A percentile compares a stretch with the other conserved stretches of the same genome.
Evolutionary conservation across 2,113 vertebrate genomes (phyloP).

Genomic region (Microcebus jonahi): DNA sequence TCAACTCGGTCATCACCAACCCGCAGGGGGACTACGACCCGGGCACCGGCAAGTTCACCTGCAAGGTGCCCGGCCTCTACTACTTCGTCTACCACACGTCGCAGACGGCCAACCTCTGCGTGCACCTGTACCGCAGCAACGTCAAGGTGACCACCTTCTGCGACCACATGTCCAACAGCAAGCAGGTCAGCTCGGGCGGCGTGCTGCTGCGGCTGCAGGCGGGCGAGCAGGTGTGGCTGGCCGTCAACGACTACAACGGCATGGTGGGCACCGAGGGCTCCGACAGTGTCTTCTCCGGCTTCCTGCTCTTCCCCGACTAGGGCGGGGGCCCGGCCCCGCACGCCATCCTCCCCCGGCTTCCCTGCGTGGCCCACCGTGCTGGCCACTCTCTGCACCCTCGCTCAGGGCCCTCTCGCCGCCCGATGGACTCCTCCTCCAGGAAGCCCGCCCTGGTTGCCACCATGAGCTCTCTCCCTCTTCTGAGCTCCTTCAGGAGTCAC

Average conservation of each 20-base stretch:
- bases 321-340: fast-evolving
- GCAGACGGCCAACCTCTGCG: conserved; percentile 83
- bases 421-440: not conserved
- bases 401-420: not conserved
- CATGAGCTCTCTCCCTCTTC: not conserved
- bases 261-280: conserved; percentile 84
- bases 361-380: fast-evolving
- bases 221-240: conserved; percentile 86
- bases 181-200: conserved; percentile 88
- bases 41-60: conserved; percentile 87
- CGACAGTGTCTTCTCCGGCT: conserved; percentile 90
- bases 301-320: conserved; percentile 89
- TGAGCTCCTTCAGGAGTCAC: not conserved
- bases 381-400: fast-evolving
- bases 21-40: conserved; percentile 81
- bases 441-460: not conserved
- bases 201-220: conserved; percentile 76
- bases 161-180: conserved; percentile 83
- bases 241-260: conserved; percentile 85
- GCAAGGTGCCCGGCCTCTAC: conserved; percentile 86
- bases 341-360: not conserved
- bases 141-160: conserved; percentile 86
- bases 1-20: conserved; percentile 85
- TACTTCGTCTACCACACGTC: conserved; percentile 90
- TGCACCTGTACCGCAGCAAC: conserved; percentile 63